Evolutionary conservation across 1,140 invertebrate genomes (phyloP).

Genomic region (Drosophila punjabiensis): DNA sequence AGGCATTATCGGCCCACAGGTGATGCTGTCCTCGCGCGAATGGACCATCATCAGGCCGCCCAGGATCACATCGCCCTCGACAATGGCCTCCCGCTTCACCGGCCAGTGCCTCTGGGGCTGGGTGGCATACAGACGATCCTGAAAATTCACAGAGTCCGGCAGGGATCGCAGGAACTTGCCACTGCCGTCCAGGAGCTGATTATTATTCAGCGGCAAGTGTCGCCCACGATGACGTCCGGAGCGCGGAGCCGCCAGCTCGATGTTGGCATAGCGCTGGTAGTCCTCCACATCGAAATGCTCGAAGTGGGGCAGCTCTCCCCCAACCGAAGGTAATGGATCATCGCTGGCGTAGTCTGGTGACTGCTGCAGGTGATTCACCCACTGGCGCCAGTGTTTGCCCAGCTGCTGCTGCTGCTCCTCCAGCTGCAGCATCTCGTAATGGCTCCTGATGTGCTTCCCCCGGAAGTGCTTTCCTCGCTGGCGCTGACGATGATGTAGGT

Average conservation of each 20-base stretch:
- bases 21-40: constrained; percentile 91
- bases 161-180: constrained; percentile 77
- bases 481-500: constrained; percentile 51
- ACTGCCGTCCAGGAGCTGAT: constrained; percentile 48
- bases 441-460: constrained; percentile 38
- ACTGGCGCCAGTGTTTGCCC: constrained; percentile 60
- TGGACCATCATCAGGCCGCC: constrained; percentile 98
- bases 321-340: constrained; percentile 23
- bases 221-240: constrained; percentile 79
- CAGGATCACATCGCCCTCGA: constrained; percentile 93
- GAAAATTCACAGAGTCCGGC: constrained; percentile 71
- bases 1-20: constrained; percentile 95
- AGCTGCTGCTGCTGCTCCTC: constrained; percentile 63
- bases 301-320: constrained; percentile 7
- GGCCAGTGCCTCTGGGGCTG: constrained; percentile 89
- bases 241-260: constrained; percentile 60
- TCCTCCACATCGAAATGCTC: constrained; percentile 59
- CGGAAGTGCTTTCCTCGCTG: constrained; percentile 31
- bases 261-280: constrained; percentile 69
- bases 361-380: constrained; percentile 33
- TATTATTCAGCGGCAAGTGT: constrained; percentile 44
- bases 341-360: constrained; percentile 58
- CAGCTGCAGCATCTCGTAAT: constrained; percentile 60
- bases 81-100: constrained; percentile 93
- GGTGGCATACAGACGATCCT: constrained; percentile 50